phyloP scores from a whole-genome alignment of 2,113 vertebrate species.

The Leucosticte australis region DNA sequence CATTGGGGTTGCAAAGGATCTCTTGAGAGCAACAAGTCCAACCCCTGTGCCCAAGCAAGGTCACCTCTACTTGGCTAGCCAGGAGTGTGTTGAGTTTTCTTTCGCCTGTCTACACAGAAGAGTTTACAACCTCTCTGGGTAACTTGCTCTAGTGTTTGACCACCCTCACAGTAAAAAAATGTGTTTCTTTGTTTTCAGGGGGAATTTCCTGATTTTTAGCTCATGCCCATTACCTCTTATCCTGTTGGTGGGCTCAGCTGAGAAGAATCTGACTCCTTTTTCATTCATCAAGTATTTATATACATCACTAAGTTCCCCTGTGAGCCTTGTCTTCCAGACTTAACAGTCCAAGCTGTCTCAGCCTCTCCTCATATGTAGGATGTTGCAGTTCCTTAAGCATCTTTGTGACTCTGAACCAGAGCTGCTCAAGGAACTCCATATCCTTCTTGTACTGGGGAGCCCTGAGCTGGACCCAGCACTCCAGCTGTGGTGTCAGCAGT shows the following conservation, averaged over 20 bases:
- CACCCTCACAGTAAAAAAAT: not conserved
- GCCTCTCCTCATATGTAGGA: not conserved
- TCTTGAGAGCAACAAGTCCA: not conserved
- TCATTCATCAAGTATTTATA: not conserved
- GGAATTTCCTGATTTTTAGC: not conserved
- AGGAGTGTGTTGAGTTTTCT: not conserved
- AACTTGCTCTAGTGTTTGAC: not conserved
- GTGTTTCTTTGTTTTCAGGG: not conserved
- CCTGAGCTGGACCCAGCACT: not conserved
- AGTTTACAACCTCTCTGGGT: not conserved
- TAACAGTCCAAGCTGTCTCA: not conserved
- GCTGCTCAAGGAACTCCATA: not conserved
- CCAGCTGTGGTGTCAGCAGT: not conserved
- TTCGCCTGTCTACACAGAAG: not conserved
- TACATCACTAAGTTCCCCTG: not conserved
- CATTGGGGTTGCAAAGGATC: not conserved
- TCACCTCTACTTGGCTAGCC: not conserved
- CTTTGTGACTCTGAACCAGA: not conserved
- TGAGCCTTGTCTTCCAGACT: not conserved
- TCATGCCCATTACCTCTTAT: not conserved
- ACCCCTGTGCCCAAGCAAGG: not conserved
- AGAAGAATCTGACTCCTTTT: not conserved
- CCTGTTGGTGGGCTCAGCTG: not conserved
- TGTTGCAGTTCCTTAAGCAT: not conserved
- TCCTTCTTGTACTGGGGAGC: not conserved